phyloP scores from a whole-genome alignment of 1,140 invertebrate genomes.

The Aphelinus atriplicis region DNA sequence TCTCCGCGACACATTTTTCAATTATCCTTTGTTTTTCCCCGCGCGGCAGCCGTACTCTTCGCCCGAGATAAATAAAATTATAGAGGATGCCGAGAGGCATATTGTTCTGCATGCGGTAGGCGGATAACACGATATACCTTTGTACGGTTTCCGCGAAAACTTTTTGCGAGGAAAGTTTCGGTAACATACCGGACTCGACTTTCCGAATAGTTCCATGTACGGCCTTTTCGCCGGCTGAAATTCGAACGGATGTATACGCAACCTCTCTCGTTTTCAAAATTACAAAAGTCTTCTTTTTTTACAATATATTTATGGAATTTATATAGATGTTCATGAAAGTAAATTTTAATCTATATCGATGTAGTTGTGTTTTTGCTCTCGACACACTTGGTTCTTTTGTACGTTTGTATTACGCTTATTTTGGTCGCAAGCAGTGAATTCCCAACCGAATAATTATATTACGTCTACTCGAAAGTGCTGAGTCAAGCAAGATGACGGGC shows the following conservation, averaged over 20 bases:
- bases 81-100: background rate
- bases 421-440: no score
- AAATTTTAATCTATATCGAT: no score
- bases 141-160: slow-evolving; percentile 3
- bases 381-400: no score
- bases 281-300: no score
- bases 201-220: background rate
- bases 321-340: no score
- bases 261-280: background rate
- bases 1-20: no score
- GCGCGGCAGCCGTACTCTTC: background rate
- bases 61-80: slow-evolving; percentile 2
- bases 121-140: slow-evolving; percentile 2
- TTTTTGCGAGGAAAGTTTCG: background rate
- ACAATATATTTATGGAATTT: no score
- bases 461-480: background rate
- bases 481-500: background rate
- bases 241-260: background rate
- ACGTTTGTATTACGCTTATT: no score
- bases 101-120: background rate
- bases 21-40: no score
- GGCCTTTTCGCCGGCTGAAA: background rate
- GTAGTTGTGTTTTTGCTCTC: no score
- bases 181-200: background rate
- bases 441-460: no score